phyloP scores from a whole-genome alignment of 2,113 vertebrate species.

The Saccopteryx bilineata region DNA sequence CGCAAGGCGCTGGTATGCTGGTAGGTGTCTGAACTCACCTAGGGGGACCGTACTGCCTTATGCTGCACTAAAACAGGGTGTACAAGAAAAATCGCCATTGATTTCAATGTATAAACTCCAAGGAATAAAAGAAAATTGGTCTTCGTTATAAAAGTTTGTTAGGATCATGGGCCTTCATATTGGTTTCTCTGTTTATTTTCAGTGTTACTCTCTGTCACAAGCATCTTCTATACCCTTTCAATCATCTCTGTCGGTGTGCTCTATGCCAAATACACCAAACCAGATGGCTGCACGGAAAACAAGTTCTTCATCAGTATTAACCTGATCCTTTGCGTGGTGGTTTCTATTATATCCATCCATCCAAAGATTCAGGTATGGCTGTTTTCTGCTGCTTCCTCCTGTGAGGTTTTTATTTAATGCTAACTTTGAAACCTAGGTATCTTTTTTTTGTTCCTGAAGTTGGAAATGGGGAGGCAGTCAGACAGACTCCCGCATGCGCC shows the following conservation, averaged over 20 bases:
- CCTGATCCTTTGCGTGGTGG: conserved; percentile 90
- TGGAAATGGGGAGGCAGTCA: too few relatives aligned
- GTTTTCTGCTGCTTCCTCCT: not conserved
- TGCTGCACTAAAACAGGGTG: not conserved
- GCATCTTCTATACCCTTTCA: conserved; percentile 90
- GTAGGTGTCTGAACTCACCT: conserved; percentile 86
- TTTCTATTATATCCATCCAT: conserved; percentile 93
- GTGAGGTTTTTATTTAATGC: conserved; percentile 47
- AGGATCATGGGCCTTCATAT: not conserved
- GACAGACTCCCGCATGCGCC: too few relatives aligned
- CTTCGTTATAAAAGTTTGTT: not conserved
- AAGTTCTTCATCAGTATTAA: conserved; percentile 97
- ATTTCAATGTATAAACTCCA: not conserved
- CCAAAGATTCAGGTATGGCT: conserved; percentile 94
- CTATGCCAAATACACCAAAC: conserved; percentile 92
- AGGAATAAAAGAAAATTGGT: not conserved
- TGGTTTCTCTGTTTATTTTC: conserved; percentile 35
- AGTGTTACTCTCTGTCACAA: conserved; percentile 92
- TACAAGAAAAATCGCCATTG: not conserved
- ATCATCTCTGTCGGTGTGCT: conserved; percentile 87
- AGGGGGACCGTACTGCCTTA: not conserved
- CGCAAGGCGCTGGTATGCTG: conserved; percentile 93
- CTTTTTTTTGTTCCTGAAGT: not conserved
- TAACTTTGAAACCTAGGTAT: not conserved
- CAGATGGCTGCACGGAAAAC: conserved; percentile 93